A percentile compares a stretch with the other conserved stretches of the same genome.
Conservation (phyloP, 2,797 vertebrate species). For the Squalus acanthias region DNA sequence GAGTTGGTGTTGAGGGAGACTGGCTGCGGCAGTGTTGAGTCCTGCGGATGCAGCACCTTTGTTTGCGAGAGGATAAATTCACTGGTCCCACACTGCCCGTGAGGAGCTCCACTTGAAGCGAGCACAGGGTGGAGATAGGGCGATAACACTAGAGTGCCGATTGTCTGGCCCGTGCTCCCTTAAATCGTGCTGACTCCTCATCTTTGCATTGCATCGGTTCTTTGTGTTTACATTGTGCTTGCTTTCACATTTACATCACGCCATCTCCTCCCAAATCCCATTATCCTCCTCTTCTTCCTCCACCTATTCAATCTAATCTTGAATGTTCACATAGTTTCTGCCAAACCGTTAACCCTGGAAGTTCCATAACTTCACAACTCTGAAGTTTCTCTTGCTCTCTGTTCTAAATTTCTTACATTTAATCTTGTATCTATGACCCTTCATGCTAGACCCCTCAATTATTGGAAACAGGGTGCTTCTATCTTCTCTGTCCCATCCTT, state of each 20-base stretch:
- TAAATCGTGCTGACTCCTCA: not conserved
- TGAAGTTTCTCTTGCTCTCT: not conserved
- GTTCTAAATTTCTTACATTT: not conserved
- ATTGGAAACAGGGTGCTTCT: not conserved
- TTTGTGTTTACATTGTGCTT: not conserved
- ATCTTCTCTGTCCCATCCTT: not conserved
- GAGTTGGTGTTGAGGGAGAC: not conserved
- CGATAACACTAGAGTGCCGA: not conserved
- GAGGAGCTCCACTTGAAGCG: not conserved
- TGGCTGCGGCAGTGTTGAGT: not conserved
- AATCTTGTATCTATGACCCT: too few relatives aligned
- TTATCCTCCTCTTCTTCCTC: not conserved
- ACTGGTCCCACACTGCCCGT: not conserved
- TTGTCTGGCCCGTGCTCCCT: not conserved
- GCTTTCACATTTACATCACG: not conserved
- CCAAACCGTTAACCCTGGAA: not conserved
- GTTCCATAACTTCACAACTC: not conserved
- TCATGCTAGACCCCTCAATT: too few relatives aligned
- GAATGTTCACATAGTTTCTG: not conserved
- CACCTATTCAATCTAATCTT: not conserved
- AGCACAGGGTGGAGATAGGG: not conserved
- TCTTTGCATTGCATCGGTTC: not conserved
- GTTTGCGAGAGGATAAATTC: not conserved
- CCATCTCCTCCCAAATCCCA: not conserved
- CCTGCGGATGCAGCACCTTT: not conserved